Evolutionary conservation across 1,140 invertebrate species (phyloP).

Genomic region (Bilobella aurantiaca): DNA sequence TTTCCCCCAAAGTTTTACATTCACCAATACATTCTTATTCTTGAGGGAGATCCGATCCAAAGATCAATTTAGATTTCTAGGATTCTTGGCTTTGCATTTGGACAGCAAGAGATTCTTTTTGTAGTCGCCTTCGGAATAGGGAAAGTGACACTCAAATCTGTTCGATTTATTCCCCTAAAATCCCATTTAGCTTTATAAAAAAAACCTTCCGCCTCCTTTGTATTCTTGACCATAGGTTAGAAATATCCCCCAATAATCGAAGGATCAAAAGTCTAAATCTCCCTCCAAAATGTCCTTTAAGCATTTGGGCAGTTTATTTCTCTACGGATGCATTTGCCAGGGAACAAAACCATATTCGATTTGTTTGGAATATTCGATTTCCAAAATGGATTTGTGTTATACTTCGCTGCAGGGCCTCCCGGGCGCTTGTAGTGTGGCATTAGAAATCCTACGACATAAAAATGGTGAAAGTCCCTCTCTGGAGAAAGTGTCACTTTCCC

Average conservation of each 20-base stretch:
- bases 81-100: neutral
- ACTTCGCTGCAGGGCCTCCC: neutral
- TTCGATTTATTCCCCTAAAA: neutral
- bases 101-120: neutral
- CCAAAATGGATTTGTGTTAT: neutral
- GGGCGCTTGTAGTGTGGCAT: too few relatives aligned
- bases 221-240: neutral
- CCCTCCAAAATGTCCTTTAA: too few relatives aligned
- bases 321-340: neutral
- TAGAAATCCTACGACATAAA: neutral
- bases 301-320: neutral
- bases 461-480: neutral
- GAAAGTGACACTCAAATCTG: neutral
- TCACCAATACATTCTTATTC: neutral
- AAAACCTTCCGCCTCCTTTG: neutral
- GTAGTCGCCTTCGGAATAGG: too few relatives aligned
- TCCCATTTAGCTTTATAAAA: neutral
- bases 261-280: neutral
- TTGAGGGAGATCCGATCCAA: neutral
- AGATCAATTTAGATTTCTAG: constrained; percentile 3
- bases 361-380: neutral
- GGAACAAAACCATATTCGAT: neutral
- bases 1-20: too few relatives aligned
- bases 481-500: neutral
- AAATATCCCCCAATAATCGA: neutral